Conservation (phyloP, 2,888 invertebrate genomes). For the Archaeoteleia sp. region DNA sequence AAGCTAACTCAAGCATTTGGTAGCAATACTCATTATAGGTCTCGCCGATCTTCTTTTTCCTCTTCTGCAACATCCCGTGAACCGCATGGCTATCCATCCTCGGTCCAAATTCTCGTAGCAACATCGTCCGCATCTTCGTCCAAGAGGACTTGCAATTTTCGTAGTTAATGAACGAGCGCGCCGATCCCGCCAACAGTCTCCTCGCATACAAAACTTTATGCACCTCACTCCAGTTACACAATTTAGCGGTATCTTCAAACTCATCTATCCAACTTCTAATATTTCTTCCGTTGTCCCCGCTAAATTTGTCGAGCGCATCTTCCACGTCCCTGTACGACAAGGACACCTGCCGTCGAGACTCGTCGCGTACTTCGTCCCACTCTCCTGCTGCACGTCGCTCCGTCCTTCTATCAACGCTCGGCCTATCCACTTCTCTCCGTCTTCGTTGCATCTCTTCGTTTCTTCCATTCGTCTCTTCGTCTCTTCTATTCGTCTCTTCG, state of each 20-base stretch:
- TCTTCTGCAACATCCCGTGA: slow-evolving; percentile 27
- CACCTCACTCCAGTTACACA: slow-evolving; percentile 38
- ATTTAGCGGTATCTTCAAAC: slow-evolving; percentile 37
- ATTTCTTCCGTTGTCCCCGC: slow-evolving; percentile 31
- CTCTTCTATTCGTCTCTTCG: background rate
- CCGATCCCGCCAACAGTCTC: slow-evolving; percentile 28
- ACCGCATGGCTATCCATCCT: slow-evolving; percentile 41
- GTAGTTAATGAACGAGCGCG: slow-evolving; percentile 3
- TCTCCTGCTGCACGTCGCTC: background rate
- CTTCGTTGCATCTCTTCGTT: too few species aligned
- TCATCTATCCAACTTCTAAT: slow-evolving; percentile 31
- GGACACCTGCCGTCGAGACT: background rate
- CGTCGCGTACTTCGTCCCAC: background rate
- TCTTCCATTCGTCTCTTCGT: background rate
- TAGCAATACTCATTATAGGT: slow-evolving; percentile 48
- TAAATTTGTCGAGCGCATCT: slow-evolving; percentile 39
- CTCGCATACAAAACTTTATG: slow-evolving; percentile 40
- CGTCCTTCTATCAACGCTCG: too few species aligned
- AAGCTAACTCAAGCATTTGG: slow-evolving; percentile 49
- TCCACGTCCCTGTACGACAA: slow-evolving; percentile 40
- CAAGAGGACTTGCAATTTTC: background rate
- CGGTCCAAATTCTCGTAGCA: slow-evolving; percentile 43
- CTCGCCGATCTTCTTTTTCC: slow-evolving; percentile 37
- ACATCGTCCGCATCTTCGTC: background rate
- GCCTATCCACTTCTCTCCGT: too few species aligned